Percentiles rank a stretch among this genome's conserved stretches.
Conservation (phyloP, 2,113 vertebrate species). For the Anarhynchus alexandrinus region DNA sequence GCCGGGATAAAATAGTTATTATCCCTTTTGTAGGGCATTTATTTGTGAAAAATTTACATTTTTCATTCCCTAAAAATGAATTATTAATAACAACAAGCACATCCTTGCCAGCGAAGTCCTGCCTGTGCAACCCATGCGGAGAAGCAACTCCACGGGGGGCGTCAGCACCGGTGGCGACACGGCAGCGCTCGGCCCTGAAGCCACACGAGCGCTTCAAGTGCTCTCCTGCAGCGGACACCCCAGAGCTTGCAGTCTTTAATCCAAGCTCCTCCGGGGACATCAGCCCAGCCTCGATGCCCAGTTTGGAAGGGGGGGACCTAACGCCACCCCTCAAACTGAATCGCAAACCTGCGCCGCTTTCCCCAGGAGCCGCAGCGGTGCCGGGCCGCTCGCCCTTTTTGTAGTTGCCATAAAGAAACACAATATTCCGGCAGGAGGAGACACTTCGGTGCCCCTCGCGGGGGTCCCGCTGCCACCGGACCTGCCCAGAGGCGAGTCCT, state of each 20-base stretch:
- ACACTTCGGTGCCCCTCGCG: not conserved
- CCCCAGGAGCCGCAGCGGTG: not conserved
- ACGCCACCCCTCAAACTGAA: not conserved
- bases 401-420: not conserved
- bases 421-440: not conserved
- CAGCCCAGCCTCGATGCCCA: rapidly evolving
- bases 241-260: not conserved
- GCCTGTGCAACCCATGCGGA: not conserved
- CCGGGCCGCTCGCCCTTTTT: not conserved
- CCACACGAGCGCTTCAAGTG: not conserved
- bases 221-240: not conserved
- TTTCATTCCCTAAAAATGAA: not conserved
- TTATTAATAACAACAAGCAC: not conserved
- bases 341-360: not conserved
- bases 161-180: not conserved
- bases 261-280: not conserved
- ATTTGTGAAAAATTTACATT: not conserved
- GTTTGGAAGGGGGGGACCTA: not conserved
- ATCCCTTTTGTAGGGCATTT: not conserved
- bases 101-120: not conserved
- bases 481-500: not conserved
- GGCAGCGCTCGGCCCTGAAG: not conserved
- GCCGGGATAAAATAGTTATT: conserved; percentile 13
- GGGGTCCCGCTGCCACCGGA: not conserved
- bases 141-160: not conserved